These are phyloP conservation scores for Drosophila borealis DNA, from an alignment of 2,888 invertebrate species.

Conservation along the genomic window DNA sequence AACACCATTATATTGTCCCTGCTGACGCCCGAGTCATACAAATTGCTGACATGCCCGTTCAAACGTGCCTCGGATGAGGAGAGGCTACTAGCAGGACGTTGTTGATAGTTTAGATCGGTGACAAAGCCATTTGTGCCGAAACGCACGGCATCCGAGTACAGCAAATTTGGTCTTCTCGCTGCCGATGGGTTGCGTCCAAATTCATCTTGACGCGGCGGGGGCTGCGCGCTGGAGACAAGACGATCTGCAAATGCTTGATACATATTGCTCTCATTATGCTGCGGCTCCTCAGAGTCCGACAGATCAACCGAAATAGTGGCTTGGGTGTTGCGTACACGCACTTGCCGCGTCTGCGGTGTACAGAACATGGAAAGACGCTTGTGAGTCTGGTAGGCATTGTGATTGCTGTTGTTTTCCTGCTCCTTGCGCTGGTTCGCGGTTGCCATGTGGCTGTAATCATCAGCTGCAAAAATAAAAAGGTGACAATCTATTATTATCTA, in stretches of 20 bases:
- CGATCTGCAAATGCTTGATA: conserved; percentile 52
- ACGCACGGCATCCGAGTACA: conserved; percentile 66
- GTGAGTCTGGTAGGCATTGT: conserved; percentile 32
- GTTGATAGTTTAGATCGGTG: conserved; percentile 26
- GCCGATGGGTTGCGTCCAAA: conserved; percentile 4
- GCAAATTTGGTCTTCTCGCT: conserved; percentile 23
- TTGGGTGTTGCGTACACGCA: conserved; percentile 45
- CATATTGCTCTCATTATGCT: conserved; percentile 34
- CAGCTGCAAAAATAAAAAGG: conserved; percentile 22
- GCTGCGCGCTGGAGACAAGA: conserved; percentile 3
- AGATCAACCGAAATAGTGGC: conserved; percentile 71
- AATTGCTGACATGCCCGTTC: conserved; percentile 20
- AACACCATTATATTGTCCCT: conserved; percentile 35
- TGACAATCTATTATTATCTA: too few species aligned
- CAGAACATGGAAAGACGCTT: conserved; percentile 76
- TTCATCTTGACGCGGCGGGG: background rate
- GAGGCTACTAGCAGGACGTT: conserved; percentile 38
- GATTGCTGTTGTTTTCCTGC: conserved; percentile 27
- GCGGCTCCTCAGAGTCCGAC: conserved; percentile 82
- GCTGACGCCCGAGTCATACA: conserved; percentile 5
- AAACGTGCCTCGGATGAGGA: conserved; percentile 43
- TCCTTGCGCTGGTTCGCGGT: conserved; percentile 27
- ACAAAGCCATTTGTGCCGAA: conserved; percentile 53
- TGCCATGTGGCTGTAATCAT: conserved; percentile 48
- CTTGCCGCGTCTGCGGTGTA: conserved; percentile 65